Conservation (phyloP, 2,113 vertebrate genomes). For the Brachyhypopomus gauderio region DNA sequence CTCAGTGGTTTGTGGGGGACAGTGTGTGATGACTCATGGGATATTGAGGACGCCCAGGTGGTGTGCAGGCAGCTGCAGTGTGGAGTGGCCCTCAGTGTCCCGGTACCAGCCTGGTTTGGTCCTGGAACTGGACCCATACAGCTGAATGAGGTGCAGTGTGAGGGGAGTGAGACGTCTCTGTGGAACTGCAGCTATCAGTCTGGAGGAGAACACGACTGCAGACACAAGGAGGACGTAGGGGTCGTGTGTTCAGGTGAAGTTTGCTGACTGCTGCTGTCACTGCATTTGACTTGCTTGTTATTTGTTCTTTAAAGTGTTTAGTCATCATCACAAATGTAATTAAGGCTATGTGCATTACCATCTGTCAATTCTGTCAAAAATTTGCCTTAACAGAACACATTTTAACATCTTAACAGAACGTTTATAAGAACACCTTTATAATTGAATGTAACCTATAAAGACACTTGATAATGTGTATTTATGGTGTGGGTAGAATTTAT, state of each 20-base stretch:
- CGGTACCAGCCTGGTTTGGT: constrained; percentile 16
- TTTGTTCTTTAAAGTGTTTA: no score
- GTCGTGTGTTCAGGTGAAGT: constrained; percentile 48
- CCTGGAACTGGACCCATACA: constrained; percentile 36
- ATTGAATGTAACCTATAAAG: no score
- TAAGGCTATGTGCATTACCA: no score
- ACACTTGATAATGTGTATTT: no score
- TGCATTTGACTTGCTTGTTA: not conserved
- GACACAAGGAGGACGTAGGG: constrained; percentile 9
- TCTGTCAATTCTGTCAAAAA: no score
- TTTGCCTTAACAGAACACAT: no score
- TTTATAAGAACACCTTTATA: no score
- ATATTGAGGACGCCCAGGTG: constrained; percentile 4
- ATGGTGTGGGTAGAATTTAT: no score
- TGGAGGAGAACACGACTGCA: constrained; percentile 46
- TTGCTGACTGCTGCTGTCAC: not conserved
- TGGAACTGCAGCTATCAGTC: constrained; percentile 38
- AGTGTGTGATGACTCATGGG: constrained; percentile 11
- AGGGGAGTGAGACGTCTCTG: not conserved
- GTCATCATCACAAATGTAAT: no score
- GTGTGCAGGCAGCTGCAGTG: constrained; percentile 9
- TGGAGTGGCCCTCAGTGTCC: constrained; percentile 8
- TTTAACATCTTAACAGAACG: no score
- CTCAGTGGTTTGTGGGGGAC: not conserved
- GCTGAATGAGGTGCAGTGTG: constrained; percentile 35